These are phyloP conservation scores for Keiferia lycopersicella DNA, from an alignment of 2,888 invertebrate species.

Conservation along the genomic window DNA sequence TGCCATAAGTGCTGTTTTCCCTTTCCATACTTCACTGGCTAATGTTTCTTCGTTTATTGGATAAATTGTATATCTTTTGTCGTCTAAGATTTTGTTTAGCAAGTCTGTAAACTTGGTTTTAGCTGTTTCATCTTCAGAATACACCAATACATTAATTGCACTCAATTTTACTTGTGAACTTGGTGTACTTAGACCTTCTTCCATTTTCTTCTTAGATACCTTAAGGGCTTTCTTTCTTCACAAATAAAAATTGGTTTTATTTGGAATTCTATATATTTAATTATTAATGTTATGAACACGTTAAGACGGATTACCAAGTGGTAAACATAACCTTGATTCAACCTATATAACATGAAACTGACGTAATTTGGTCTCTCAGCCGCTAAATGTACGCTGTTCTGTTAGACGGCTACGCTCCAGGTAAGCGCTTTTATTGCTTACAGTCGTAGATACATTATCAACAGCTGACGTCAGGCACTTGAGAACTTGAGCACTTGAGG, in stretches of 20 bases:
- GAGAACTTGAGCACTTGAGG: too few relatives aligned
- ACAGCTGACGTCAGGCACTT: not conserved
- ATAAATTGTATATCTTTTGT: conserved; percentile 79
- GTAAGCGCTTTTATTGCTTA: not conserved
- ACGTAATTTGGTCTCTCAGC: conserved; percentile 19
- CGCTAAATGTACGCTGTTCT: not conserved
- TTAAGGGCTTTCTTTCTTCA: not conserved
- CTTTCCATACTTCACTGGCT: conserved; percentile 60
- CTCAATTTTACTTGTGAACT: not conserved
- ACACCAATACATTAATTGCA: conserved; percentile 83
- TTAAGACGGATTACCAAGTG: not conserved
- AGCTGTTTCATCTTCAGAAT: conserved; percentile 83
- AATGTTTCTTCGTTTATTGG: conserved; percentile 52
- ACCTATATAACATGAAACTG: not conserved
- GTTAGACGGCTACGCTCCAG: not conserved
- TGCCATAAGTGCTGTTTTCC: conserved; percentile 63
- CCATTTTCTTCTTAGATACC: not conserved
- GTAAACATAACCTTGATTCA: conserved; percentile 1
- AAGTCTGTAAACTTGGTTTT: conserved; percentile 83
- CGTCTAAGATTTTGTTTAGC: conserved; percentile 79
- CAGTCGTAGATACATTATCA: not conserved
- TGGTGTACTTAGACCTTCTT: not conserved
- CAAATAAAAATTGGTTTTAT: too few relatives aligned
- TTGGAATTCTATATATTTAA: too few relatives aligned
- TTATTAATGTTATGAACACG: too few relatives aligned